A percentile compares a stretch with the other conserved stretches of the same genome.
Evolutionary conservation across 1,140 invertebrate genomes (phyloP).

Genomic region (Trissolcus basalis): DNA sequence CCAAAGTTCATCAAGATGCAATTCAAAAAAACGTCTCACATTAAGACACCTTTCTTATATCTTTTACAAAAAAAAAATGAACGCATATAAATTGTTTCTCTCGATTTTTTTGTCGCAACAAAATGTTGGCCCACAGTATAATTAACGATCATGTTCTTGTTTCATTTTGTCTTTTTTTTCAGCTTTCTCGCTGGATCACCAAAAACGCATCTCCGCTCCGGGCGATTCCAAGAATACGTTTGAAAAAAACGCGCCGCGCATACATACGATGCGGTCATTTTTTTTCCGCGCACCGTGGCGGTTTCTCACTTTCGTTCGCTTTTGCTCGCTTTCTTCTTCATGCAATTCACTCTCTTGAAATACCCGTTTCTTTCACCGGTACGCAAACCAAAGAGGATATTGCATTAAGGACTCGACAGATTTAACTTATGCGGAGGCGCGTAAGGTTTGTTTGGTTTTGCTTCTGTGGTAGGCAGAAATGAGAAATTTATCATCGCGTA

Average conservation of each 20-base stretch:
- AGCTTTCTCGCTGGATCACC: slow-evolving; percentile 39
- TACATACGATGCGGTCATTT: slow-evolving; percentile 40
- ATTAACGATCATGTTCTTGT: too few species aligned
- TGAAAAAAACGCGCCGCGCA: slow-evolving; percentile 16
- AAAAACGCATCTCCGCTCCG: slow-evolving; percentile 38
- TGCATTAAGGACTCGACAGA: slow-evolving; percentile 38
- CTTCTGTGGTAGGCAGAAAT: slow-evolving; percentile 44
- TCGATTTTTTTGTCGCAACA: too few species aligned
- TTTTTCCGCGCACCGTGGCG: slow-evolving; percentile 33
- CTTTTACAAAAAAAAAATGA: too few species aligned
- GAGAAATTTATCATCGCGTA: slow-evolving; percentile 50
- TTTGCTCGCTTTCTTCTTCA: slow-evolving; percentile 44
- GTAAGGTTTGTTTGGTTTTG: slow-evolving; percentile 44
- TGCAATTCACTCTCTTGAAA: slow-evolving; percentile 51
- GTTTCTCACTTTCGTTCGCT: slow-evolving; percentile 54
- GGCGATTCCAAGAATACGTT: slow-evolving; percentile 44
- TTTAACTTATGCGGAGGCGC: slow-evolving; percentile 43
- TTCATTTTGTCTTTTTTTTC: too few species aligned
- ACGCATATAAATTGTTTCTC: too few species aligned
- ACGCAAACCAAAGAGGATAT: slow-evolving; percentile 39
- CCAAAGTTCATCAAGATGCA: too few species aligned
- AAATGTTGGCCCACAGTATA: too few species aligned
- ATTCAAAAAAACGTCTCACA: too few species aligned
- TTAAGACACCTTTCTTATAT: too few species aligned
- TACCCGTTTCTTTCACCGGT: slow-evolving; percentile 48